Evolutionary conservation across 2,113 vertebrate species (phyloP), one percentile per base, ranked within the genome.

Genomic region (Scortum barcoo): DNA sequence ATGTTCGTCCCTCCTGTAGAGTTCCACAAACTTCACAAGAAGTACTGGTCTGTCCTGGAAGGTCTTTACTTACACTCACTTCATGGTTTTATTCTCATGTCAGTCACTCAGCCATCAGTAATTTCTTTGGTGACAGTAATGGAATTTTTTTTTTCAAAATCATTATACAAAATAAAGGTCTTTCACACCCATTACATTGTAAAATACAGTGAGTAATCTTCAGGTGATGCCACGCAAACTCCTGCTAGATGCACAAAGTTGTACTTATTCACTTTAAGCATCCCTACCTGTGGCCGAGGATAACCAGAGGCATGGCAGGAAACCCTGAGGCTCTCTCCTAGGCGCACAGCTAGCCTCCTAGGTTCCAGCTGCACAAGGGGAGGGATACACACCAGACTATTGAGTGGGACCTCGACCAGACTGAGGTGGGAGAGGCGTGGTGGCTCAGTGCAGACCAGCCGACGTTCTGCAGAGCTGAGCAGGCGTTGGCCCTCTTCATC

Each of bases 271-370:
- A 36, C 7, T 7, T 19, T 5, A 36, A 9, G 71, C 10, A 7
- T 63, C 10, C 53, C 2, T 60, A 94, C 93, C 91, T 96, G 94
- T 0, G 97, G 97, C 66, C 96, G 96, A 0, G 97, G 97, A 89
- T 97, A 97, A n/a, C 97, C 97, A 0, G 97, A 96, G 22, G 97
- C 97, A 60, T 96, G 96, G 90, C 97, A 97, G 76, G 96, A 96
- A 57, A 98, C 95, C 4, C 96, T 92, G 67, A 98, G 91, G 83
- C 96, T 97, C 63, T 97, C 97, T 1, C 97, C 97, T 30, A 96
- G 91, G 4, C 94, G 95, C 36, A 96, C 96, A 0, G 94, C 96
- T 24, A 94, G 68, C 82, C 96, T 95, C 28, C 94, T 91, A 0
- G 96, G 96, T 80, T 97, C 96, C 79, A 97, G 96, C 7, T 95